phyloP scores from a whole-genome alignment of 64 coral and sea anemone species.

The Acropora yongei region DNA sequence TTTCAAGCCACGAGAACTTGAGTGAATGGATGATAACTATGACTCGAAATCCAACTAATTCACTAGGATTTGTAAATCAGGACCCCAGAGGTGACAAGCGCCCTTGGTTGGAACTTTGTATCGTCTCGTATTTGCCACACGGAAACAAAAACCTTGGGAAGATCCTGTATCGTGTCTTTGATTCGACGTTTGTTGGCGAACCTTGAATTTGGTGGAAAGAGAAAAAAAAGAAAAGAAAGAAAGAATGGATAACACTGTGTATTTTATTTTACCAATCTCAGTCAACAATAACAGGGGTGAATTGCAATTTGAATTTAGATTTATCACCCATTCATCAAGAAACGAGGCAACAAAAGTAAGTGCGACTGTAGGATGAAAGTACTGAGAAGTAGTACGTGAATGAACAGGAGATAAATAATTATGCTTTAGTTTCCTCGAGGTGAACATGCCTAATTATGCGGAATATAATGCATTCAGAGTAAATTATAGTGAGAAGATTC shows the following conservation, averaged over 20 bases:
- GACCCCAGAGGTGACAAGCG: background rate
- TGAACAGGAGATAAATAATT: no score
- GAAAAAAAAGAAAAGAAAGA: background rate
- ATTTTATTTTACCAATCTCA: background rate
- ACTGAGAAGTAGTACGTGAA: no score
- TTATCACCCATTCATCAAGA: no score
- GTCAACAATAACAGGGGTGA: background rate
- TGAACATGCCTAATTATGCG: no score
- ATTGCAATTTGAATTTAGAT: background rate
- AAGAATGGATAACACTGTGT: background rate
- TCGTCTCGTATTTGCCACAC: constrained; percentile 65
- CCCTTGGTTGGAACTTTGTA: constrained; percentile 88
- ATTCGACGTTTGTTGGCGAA: constrained; percentile 31
- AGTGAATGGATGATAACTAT: constrained; percentile 43
- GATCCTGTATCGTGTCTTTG: constrained; percentile 15
- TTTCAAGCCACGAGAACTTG: constrained; percentile 32
- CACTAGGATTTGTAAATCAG: constrained; percentile 7
- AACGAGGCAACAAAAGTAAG: no score
- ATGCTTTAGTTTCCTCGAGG: no score
- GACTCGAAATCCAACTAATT: constrained; percentile 54
- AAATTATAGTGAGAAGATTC: no score
- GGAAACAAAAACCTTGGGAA: background rate
- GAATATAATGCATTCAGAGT: no score
- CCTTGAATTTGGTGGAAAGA: background rate
- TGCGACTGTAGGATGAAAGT: no score